Evolutionary conservation across 1,140 invertebrate species (phyloP).

Genomic region (Heliconius congener): DNA sequence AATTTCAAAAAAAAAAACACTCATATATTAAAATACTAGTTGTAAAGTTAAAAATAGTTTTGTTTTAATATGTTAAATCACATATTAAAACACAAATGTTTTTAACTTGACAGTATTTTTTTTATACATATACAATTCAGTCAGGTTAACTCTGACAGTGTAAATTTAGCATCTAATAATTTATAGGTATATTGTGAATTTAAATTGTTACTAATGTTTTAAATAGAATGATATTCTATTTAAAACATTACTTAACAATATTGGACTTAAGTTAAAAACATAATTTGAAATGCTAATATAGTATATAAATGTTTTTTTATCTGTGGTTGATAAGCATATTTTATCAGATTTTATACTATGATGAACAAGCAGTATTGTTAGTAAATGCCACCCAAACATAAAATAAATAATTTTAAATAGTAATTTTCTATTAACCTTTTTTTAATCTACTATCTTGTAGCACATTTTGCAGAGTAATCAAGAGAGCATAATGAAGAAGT

Average conservation of each 20-base stretch:
- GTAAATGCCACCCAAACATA: background rate
- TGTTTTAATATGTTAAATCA: too few species aligned
- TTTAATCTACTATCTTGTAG: background rate
- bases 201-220: background rate
- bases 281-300: background rate
- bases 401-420: background rate
- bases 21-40: too few species aligned
- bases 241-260: background rate
- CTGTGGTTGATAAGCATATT: background rate
- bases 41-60: too few species aligned
- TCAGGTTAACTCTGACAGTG: too few species aligned
- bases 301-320: conserved; percentile 1
- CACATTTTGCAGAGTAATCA: background rate
- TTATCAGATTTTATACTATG: background rate
- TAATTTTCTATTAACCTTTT: background rate
- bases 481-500: too few species aligned
- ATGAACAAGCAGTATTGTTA: background rate
- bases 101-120: too few species aligned
- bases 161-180: background rate
- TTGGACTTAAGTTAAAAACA: background rate
- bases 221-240: background rate
- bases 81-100: too few species aligned
- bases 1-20: too few species aligned
- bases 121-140: too few species aligned
- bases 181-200: background rate